phyloP scores from a whole-genome alignment of 2,113 vertebrate species.

The Zosterops japonicus region DNA sequence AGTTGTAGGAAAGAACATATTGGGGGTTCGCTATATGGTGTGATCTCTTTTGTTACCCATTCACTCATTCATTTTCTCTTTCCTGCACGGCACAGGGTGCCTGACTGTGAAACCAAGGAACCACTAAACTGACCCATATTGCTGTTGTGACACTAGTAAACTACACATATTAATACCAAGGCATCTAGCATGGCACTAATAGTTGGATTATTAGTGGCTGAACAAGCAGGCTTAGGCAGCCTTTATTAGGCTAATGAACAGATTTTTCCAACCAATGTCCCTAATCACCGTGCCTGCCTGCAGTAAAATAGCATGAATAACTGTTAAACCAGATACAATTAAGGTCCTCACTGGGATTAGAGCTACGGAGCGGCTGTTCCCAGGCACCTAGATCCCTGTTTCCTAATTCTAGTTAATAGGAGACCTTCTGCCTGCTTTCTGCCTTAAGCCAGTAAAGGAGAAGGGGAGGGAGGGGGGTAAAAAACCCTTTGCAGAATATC shows the following conservation, averaged over 20 bases:
- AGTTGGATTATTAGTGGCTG: constrained; percentile 74
- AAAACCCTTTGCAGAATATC: constrained; percentile 61
- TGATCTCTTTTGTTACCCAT: neutral
- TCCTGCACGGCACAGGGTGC: neutral
- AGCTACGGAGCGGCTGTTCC: constrained; percentile 58
- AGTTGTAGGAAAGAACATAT: neutral
- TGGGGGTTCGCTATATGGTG: neutral
- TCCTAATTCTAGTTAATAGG: constrained; percentile 71
- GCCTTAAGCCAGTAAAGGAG: constrained; percentile 62
- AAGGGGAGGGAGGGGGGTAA: neutral
- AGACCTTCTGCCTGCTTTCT: constrained; percentile 71
- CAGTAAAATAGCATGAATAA: constrained; percentile 54
- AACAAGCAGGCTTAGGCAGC: constrained; percentile 73
- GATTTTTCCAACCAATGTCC: constrained; percentile 67
- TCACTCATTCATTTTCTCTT: neutral
- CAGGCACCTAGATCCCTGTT: constrained; percentile 53
- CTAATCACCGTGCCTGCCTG: constrained; percentile 61
- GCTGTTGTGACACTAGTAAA: constrained; percentile 48
- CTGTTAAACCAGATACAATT: constrained; percentile 70
- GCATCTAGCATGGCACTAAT: constrained; percentile 62
- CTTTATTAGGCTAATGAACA: constrained; percentile 79
- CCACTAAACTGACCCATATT: constrained; percentile 18
- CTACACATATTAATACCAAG: constrained; percentile 54
- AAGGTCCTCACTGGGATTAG: constrained; percentile 72
- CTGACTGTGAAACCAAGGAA: constrained; percentile 7